These are phyloP conservation scores for Numida meleagris DNA, from an alignment of 2,113 vertebrate genomes.

Conservation along the genomic window DNA sequence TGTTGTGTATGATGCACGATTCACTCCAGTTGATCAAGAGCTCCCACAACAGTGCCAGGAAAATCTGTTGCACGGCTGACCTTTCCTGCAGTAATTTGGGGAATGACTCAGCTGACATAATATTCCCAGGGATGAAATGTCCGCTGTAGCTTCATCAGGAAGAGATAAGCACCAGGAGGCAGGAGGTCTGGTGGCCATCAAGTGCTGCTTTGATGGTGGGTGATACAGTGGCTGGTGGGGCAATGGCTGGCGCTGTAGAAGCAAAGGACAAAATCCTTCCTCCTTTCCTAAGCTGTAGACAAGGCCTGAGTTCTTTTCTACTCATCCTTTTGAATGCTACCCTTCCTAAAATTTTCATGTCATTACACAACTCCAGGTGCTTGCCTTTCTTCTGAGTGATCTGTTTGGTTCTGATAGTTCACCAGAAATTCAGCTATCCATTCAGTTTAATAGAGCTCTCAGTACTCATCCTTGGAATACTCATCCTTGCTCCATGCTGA, in stretches of 20 bases:
- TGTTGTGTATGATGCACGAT: neutral
- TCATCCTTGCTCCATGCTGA: neutral
- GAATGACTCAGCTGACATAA: slow-evolving; percentile 53
- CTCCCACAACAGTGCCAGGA: neutral
- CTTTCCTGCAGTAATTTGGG: slow-evolving; percentile 8
- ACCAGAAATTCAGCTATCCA: neutral
- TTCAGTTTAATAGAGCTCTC: neutral
- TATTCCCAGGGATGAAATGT: neutral
- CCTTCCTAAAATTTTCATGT: neutral
- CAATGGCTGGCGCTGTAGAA: neutral
- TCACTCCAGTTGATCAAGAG: neutral
- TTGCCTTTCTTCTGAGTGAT: neutral
- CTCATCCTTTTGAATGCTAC: neutral
- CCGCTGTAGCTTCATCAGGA: neutral
- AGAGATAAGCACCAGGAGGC: neutral
- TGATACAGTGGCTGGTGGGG: neutral
- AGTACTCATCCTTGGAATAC: neutral
- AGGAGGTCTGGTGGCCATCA: neutral
- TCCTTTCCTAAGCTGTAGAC: neutral
- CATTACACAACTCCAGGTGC: neutral
- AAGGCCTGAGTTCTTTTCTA: neutral
- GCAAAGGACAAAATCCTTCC: neutral
- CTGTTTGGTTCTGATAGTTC: neutral
- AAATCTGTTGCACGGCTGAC: neutral
- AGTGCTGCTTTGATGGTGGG: neutral